A percentile compares a stretch with the other conserved stretches of the same genome.
These are phyloP conservation scores for Electrona antarctica DNA, from an alignment of 2,113 vertebrate species.

Conservation along the genomic window DNA sequence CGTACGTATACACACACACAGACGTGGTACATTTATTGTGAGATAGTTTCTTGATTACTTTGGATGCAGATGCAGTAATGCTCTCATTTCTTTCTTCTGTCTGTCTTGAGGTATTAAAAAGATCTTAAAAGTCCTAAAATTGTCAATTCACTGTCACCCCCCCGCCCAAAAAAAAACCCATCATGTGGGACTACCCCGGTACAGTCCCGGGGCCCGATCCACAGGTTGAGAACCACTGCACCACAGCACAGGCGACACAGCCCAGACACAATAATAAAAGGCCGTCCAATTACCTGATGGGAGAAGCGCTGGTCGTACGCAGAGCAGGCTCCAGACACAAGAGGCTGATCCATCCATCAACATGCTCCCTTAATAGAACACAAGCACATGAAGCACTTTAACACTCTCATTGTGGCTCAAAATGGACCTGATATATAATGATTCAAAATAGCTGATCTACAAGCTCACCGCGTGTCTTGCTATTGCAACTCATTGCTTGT, in stretches of 20 bases:
- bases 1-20: too few relatives aligned
- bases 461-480: too few relatives aligned
- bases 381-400: too few relatives aligned
- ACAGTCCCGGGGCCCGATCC: too few relatives aligned
- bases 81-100: background rate
- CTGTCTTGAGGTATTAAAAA: background rate
- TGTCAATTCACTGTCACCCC: constrained; percentile 53
- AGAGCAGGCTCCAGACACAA: constrained; percentile 10
- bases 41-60: too few relatives aligned
- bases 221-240: background rate
- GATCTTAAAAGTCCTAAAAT: background rate
- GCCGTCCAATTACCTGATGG: constrained; percentile 49
- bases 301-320: constrained; percentile 41
- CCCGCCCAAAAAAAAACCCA: constrained; percentile 42
- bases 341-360: constrained; percentile 54
- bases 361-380: constrained; percentile 20
- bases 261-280: constrained; percentile 40
- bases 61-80: background rate
- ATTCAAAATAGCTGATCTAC: too few relatives aligned
- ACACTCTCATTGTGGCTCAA: too few relatives aligned
- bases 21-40: too few relatives aligned
- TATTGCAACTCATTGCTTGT: too few relatives aligned
- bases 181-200: too few relatives aligned
- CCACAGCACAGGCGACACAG: constrained; percentile 22
- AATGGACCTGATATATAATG: too few relatives aligned